Percentiles rank a stretch among this genome's conserved stretches.
phyloP scores from a whole-genome alignment of 1,140 invertebrate species.

The Caenorhabditis remanei region DNA sequence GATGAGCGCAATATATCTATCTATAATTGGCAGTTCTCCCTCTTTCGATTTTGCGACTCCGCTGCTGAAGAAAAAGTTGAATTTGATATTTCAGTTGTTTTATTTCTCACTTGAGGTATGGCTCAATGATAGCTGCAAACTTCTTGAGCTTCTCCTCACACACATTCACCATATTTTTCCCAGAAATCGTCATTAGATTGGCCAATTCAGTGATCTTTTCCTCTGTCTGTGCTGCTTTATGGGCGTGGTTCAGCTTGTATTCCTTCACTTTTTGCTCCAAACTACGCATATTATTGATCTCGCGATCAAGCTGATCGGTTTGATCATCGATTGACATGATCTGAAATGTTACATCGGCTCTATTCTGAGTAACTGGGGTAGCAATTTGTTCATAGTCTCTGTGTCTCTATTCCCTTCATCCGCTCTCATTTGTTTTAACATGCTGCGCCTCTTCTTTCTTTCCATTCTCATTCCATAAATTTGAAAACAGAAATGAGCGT shows the following conservation, averaged over 20 bases:
- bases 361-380: background rate
- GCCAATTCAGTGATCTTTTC: background rate
- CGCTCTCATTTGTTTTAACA: background rate
- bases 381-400: background rate
- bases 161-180: background rate
- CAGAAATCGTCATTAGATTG: background rate
- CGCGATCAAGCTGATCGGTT: background rate
- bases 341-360: background rate
- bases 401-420: background rate
- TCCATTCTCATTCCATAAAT: background rate
- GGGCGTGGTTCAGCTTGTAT: background rate
- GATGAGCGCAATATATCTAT: background rate
- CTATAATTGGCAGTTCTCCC: background rate
- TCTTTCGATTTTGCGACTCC: background rate
- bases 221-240: background rate
- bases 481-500: background rate
- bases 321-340: background rate
- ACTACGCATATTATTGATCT: background rate
- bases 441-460: conserved; percentile 10
- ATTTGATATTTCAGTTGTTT: background rate
- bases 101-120: background rate
- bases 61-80: background rate
- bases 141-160: background rate
- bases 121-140: background rate
- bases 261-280: background rate